Base-by-base conservation (phyloP, 1,140 invertebrate genomes). In the Limonius californicus region DNA sequence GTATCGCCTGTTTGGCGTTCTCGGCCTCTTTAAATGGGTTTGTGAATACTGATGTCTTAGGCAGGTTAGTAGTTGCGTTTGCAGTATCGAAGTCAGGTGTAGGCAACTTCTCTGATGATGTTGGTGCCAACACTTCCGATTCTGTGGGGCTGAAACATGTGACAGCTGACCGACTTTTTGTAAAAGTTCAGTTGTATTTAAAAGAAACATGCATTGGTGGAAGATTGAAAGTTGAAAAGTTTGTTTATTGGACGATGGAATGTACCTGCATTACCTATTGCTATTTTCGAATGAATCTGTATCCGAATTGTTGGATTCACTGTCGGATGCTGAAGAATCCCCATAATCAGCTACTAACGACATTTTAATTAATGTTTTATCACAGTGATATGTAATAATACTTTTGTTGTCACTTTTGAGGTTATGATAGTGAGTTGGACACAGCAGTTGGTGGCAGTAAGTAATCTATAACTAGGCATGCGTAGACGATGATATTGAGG, bases 21-120 rank as follows among this genome's bases (percentile, higher is more conserved):
- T 95, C 93, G n/a, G 89, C 92, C 74, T 90, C 86, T n/a, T 87
- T 83, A 76, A 91, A 97, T 11, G 91, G 92, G 83, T 95, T 97
- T 19, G 84, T 86, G 77, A 96, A 97, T 2, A 96, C 92, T 1
- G 88, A 90, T 56, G 81, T 82, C 68, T 79, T 79, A 32, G 77
- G 63, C 61, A 62, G 42, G 47, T 59, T 53, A 15, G 59, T 58
- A 27, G 63, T 57, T 39, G 62, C 55, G 58, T 62, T 74, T 59
- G 71, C 68, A 27, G 72, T 73, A 62, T 79, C 76, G 65, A 84
- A 84, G 45, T 78, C 78, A 9, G 82, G 82, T 14, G 77, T 78
- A 0, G 82, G 82, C 69, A 83, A 77, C 78, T 73, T 71, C 19
- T 32, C 16, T 30, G 16, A 6, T 30, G 53, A 6, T 23, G 20